Base-by-base conservation (phyloP, 2,888 invertebrate genomes). In the Trissolcus japonicus region DNA sequence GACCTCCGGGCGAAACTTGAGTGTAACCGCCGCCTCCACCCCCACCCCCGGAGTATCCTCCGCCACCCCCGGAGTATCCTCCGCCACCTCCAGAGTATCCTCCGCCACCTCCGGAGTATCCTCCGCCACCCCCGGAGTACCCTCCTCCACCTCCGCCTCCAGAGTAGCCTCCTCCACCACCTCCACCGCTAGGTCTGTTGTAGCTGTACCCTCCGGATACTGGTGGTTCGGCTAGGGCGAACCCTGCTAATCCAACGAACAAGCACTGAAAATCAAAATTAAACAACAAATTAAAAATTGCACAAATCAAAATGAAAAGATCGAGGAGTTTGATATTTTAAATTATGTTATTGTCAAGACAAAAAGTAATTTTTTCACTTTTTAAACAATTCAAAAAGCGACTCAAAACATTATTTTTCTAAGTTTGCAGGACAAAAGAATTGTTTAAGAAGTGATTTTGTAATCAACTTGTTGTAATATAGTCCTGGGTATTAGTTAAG, bases 241-340 rank as follows among this genome's bases (percentile, higher is more conserved):
- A 91, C 89, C 94, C 94, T 88, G 94, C 94, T 92, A 95, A 91
- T 87, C 94, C 94, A 87, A 95, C 92, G 91, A 95, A 93, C 92
- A 95, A 92, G 92, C 95, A 95, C 96, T 95, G 92, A 55, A 91
- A 91, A 79, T 78, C 0, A 14, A 51, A 54, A 51, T 29, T 17
- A n/a, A 54, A 9, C 11, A 3, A 50, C 16, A 11, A 50, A 17
- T 50, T 50, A 50, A 29, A 29, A 29, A 29, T 7, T 3, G 29
- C 29, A 29, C 4, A 29, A 29, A n/a, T n/a, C 7, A 29, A 29
- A 29, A n/a, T n/a, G n/a, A n/a, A n/a, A n/a, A n/a, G n/a, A n/a
- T n/a, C n/a, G n/a, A n/a, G n/a, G n/a, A n/a, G n/a, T n/a, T n/a
- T n/a, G n/a, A n/a, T n/a, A n/a, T n/a, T n/a, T n/a, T n/a, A n/a